Evolutionary conservation across 1,140 invertebrate genomes (phyloP).

Genomic region (Trigoniulus corallinus): DNA sequence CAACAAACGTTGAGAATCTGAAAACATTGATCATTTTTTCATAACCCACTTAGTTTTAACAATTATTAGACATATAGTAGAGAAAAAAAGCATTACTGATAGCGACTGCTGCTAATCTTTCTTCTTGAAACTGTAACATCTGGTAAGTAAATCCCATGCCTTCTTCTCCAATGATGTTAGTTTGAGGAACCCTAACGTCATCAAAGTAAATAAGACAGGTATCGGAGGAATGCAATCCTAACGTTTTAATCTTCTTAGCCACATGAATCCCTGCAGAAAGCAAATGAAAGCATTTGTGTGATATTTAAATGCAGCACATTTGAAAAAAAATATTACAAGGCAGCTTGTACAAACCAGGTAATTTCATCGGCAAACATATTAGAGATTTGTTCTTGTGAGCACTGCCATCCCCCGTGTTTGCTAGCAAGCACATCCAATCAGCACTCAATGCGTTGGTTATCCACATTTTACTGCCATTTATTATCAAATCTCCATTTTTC

Average conservation of each 20-base stretch:
- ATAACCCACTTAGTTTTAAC: neutral
- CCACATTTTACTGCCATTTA: conserved; percentile 42
- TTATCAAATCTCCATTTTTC: conserved; percentile 35
- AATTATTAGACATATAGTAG: neutral
- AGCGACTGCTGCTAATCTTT: conserved; percentile 30
- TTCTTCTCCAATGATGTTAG: conserved; percentile 40
- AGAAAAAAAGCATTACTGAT: neutral
- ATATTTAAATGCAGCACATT: no score
- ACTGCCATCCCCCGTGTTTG: conserved; percentile 30
- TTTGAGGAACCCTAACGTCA: conserved; percentile 34
- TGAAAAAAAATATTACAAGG: no score
- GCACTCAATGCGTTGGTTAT: conserved; percentile 38
- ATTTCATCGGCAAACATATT: conserved; percentile 38
- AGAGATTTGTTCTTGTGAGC: conserved; percentile 39
- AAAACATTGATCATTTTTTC: no score
- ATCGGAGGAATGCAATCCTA: conserved; percentile 37
- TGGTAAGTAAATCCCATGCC: conserved; percentile 40
- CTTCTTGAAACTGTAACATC: conserved; percentile 44
- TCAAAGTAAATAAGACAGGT: conserved; percentile 42
- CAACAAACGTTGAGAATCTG: neutral
- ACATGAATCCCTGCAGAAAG: conserved; percentile 18
- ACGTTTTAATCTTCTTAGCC: conserved; percentile 32
- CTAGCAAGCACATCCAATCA: conserved; percentile 42
- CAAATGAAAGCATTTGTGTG: conserved; percentile 4
- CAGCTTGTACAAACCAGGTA: no score